Evolutionary conservation across 2,888 invertebrate genomes (phyloP).

Genomic region (Mycalesis mineus): DNA sequence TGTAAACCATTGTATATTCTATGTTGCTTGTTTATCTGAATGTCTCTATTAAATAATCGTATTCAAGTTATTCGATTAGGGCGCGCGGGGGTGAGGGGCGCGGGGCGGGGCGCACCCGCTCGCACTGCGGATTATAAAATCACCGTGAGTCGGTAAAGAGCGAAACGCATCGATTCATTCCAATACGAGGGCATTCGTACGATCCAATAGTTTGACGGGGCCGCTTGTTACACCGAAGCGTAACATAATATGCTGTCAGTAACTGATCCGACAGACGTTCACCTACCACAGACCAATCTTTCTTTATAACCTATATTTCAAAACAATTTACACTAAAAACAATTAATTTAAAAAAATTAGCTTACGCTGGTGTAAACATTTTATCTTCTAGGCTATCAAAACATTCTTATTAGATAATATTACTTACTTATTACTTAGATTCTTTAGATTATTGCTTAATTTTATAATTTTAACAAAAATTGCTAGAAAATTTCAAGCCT

Average conservation of each 20-base stretch:
- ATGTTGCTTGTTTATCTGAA: constrained; percentile 18
- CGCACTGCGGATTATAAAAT: constrained; percentile 63
- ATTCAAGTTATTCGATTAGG: constrained; percentile 28
- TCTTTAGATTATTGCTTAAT: too few relatives aligned
- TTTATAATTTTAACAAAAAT: too few relatives aligned
- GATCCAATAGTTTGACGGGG: constrained; percentile 44
- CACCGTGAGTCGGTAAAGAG: constrained; percentile 52
- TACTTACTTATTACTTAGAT: too few relatives aligned
- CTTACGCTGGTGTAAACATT: too few relatives aligned
- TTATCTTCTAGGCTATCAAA: too few relatives aligned
- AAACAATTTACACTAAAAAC: too few relatives aligned
- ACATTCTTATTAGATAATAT: too few relatives aligned
- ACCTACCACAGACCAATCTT: too few relatives aligned
- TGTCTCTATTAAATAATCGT: constrained; percentile 69
- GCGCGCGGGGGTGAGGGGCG: constrained; percentile 22
- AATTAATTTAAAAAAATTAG: too few relatives aligned
- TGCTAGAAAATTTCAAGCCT: too few relatives aligned
- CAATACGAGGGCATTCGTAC: constrained; percentile 56
- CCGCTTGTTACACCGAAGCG: constrained; percentile 46
- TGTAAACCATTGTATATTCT: neutral
- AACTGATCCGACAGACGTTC: too few relatives aligned
- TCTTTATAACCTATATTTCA: too few relatives aligned
- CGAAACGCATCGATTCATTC: constrained; percentile 65
- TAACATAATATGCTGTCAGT: neutral
- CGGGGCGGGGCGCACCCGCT: constrained; percentile 43